A percentile compares a stretch with the other conserved stretches of the same genome.
These are phyloP conservation scores for Grus americana DNA, from an alignment of 2,113 vertebrate species.

Conservation along the genomic window DNA sequence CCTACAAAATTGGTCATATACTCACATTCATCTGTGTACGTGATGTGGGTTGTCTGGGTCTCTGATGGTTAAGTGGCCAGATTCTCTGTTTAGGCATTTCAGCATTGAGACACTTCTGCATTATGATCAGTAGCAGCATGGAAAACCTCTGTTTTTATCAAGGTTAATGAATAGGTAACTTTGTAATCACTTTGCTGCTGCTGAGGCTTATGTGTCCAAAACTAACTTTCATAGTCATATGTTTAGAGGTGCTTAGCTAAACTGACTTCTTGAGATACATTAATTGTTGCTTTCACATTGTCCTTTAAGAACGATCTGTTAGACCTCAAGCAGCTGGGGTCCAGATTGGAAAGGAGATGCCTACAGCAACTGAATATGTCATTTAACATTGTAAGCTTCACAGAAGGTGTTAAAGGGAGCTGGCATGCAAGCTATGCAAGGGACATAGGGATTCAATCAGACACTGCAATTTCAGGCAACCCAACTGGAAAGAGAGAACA, in stretches of 20 bases:
- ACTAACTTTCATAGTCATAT: background rate
- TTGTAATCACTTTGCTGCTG: background rate
- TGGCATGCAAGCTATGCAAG: constrained; percentile 24
- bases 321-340: constrained; percentile 41
- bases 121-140: background rate
- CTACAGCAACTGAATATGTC: constrained; percentile 11
- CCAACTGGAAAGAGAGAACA: background rate
- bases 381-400: background rate
- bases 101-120: background rate
- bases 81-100: background rate
- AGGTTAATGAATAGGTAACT: background rate
- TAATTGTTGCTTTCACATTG: background rate
- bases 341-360: constrained; percentile 53
- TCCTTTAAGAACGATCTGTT: background rate
- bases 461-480: background rate
- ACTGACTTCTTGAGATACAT: background rate
- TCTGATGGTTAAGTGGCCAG: background rate
- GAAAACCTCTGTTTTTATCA: background rate
- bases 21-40: background rate
- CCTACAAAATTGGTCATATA: background rate
- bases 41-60: background rate
- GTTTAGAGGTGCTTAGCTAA: background rate
- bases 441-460: constrained; percentile 53
- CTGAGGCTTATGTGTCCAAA: background rate
- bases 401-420: constrained; percentile 55